Percentiles rank a stretch among this genome's conserved stretches.
These are phyloP conservation scores for Plebejus argus DNA, from an alignment of 2,888 invertebrate genomes.

Conservation along the genomic window DNA sequence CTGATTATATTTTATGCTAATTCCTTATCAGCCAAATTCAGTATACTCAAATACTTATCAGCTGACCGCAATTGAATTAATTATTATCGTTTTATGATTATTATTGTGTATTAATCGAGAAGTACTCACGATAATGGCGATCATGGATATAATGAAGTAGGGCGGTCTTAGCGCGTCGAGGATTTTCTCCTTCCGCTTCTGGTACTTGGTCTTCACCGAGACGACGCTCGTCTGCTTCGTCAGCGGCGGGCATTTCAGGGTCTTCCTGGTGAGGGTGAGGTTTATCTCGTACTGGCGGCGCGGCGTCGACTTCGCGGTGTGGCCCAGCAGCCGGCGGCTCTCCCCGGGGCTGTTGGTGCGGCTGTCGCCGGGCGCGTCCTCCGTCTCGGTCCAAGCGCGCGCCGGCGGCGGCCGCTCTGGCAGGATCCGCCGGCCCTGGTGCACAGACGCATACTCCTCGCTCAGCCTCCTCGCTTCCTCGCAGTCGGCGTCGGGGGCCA, in stretches of 20 bases:
- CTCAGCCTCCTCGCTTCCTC: conserved; percentile 54
- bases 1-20: not conserved
- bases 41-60: not conserved
- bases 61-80: not conserved
- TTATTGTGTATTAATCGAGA: not conserved
- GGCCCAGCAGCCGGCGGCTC: conserved; percentile 55
- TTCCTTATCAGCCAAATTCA: not conserved
- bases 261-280: conserved; percentile 43
- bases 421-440: conserved; percentile 54
- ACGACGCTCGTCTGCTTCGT: conserved; percentile 43
- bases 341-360: conserved; percentile 58
- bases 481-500: conserved; percentile 62
- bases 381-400: conserved; percentile 64
- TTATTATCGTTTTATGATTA: not conserved
- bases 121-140: conserved; percentile 64
- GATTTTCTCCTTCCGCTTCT: conserved; percentile 62
- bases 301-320: conserved; percentile 45
- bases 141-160: conserved; percentile 68
- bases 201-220: conserved; percentile 55
- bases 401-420: conserved; percentile 53
- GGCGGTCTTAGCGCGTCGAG: conserved; percentile 63
- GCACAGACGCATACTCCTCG: conserved; percentile 48
- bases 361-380: conserved; percentile 48
- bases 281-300: conserved; percentile 62
- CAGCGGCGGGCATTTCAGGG: conserved; percentile 47